These are phyloP conservation scores for Apocheima hispidaria DNA, from an alignment of 2,888 invertebrate genomes.

Conservation along the genomic window DNA sequence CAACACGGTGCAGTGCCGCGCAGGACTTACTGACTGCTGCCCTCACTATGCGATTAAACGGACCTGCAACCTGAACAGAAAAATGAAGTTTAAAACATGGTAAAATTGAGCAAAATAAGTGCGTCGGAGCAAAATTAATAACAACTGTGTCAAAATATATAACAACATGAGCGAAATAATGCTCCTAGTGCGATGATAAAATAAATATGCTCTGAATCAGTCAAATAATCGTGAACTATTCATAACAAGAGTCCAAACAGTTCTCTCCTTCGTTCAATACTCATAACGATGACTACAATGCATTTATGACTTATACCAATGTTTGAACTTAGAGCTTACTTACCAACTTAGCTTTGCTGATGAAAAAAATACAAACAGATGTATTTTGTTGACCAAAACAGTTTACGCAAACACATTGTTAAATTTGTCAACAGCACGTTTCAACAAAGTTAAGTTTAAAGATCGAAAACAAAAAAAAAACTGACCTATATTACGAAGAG, in stretches of 20 bases:
- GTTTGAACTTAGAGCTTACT: constrained; percentile 12
- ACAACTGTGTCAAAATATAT: too few species aligned
- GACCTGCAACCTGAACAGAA: too few species aligned
- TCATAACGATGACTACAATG: constrained; percentile 31
- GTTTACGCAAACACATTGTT: not conserved
- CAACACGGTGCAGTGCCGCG: not conserved
- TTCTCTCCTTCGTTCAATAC: constrained; percentile 19
- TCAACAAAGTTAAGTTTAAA: constrained; percentile 15
- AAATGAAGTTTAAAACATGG: too few species aligned
- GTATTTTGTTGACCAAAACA: not conserved
- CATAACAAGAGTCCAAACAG: constrained; percentile 24
- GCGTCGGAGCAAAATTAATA: too few species aligned
- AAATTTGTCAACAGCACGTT: constrained; percentile 5
- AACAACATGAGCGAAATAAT: too few species aligned
- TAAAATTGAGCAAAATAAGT: too few species aligned
- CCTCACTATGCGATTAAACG: too few species aligned
- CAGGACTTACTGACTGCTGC: not conserved
- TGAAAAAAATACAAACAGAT: not conserved
- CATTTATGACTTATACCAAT: constrained; percentile 26
- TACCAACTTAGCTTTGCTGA: constrained; percentile 20
- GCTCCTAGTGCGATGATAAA: too few species aligned
- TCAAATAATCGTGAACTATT: constrained; percentile 24
- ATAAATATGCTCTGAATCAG: constrained; percentile 18
- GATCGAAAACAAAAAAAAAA: not conserved
- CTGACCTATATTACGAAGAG: not conserved